Conservation (phyloP, 2,888 invertebrate genomes). For the Leptothorax acervorum region DNA sequence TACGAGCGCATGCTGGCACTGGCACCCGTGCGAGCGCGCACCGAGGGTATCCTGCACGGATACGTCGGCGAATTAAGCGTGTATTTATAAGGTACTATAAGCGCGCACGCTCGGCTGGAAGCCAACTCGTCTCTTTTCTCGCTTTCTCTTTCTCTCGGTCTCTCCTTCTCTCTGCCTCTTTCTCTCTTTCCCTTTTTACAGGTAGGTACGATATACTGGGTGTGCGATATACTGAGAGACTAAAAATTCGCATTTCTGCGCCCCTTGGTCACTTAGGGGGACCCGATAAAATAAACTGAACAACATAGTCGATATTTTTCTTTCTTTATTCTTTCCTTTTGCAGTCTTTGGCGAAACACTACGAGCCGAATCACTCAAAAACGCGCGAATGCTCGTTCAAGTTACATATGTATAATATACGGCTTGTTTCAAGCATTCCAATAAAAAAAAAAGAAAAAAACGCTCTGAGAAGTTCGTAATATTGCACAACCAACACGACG, state of each 20-base stretch:
- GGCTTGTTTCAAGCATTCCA: not conserved
- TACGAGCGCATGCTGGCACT: slow-evolving; percentile 35
- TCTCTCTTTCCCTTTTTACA: slow-evolving; percentile 45
- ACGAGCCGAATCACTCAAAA: not conserved
- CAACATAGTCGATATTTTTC: not conserved
- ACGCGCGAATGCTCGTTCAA: not conserved
- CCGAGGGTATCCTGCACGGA: slow-evolving; percentile 61
- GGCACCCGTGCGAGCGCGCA: too few species aligned
- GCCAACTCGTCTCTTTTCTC: slow-evolving; percentile 53
- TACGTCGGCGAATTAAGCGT: slow-evolving; percentile 51
- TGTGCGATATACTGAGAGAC: not conserved
- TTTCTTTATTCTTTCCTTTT: not conserved
- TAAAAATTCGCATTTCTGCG: not conserved
- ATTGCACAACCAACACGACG: not conserved
- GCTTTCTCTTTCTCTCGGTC: slow-evolving; percentile 40
- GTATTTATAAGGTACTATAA: slow-evolving; percentile 35
- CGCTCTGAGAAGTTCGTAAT: not conserved
- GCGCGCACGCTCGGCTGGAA: slow-evolving; percentile 39
- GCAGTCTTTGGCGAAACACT: not conserved
- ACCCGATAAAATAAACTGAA: not conserved
- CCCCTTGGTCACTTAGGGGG: not conserved
- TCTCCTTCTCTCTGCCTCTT: slow-evolving; percentile 25
- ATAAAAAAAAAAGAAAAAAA: not conserved
- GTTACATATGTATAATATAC: not conserved
- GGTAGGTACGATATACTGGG: slow-evolving; percentile 55